These are phyloP conservation scores for Pharmacophagus antenor DNA, from an alignment of 2,888 invertebrate genomes.

Conservation along the genomic window DNA sequence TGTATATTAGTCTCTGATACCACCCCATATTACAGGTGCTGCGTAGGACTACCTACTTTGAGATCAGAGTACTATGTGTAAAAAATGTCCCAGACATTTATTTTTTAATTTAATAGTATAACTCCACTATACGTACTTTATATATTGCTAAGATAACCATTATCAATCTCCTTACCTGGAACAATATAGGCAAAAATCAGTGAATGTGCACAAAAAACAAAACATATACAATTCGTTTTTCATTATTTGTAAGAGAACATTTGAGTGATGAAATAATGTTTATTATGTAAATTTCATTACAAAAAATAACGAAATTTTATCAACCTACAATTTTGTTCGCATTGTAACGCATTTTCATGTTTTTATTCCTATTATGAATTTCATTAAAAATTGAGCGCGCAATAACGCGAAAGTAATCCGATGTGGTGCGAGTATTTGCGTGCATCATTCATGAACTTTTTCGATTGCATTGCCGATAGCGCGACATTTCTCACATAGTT, in stretches of 20 bases:
- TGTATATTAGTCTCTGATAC: no score
- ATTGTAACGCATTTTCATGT: neutral
- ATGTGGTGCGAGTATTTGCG: neutral
- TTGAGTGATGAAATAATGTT: neutral
- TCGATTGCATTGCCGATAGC: slow-evolving; percentile 1
- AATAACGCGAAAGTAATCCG: slow-evolving; percentile 15
- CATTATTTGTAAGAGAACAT: neutral
- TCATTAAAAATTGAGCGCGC: neutral
- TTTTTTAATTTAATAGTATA: neutral
- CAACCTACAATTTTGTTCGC: no score
- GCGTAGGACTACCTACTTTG: no score
- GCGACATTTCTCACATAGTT: neutral
- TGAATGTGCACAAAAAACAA: neutral
- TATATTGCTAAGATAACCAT: neutral
- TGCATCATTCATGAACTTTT: slow-evolving; percentile 8
- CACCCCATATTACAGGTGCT: no score
- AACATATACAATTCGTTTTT: neutral
- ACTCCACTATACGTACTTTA: neutral
- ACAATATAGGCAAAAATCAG: neutral
- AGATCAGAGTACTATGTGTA: no score
- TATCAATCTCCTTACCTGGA: slow-evolving; percentile 11
- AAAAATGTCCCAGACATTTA: no score
- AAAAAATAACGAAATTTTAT: neutral
- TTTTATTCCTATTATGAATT: slow-evolving; percentile 3
- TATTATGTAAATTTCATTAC: neutral